Evolutionary conservation across 2,797 vertebrate genomes (phyloP).

Genomic region (Paramormyrops hopkinsi): DNA sequence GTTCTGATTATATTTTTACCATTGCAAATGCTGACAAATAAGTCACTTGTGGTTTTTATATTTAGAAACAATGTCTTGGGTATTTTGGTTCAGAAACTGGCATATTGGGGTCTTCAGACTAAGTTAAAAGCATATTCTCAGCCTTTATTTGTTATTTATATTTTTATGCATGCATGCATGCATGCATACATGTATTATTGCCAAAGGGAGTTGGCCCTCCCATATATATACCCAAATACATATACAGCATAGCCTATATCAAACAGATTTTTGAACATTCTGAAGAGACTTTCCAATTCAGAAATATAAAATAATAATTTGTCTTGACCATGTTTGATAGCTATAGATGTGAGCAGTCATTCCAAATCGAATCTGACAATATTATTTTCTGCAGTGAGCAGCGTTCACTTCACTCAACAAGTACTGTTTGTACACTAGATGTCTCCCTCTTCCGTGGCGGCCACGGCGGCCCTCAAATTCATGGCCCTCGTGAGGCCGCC

Average conservation of each 20-base stretch:
- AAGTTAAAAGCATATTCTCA: not conserved
- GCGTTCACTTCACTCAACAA: not conserved
- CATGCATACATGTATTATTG: not conserved
- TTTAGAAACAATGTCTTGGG: not conserved
- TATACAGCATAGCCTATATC: not conserved
- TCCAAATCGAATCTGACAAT: not conserved
- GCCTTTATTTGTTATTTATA: not conserved
- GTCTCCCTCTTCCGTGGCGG: conserved; percentile 55
- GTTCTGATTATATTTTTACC: not conserved
- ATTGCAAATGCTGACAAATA: not conserved
- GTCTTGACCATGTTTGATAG: not conserved
- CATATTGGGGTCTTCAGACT: not conserved
- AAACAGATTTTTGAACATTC: not conserved
- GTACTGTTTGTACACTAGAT: conserved; percentile 50
- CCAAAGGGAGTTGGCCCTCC: not conserved
- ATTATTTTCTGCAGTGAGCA: not conserved
- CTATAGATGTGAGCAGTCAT: not conserved
- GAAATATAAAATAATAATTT: not conserved
- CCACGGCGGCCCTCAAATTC: conserved; percentile 27
- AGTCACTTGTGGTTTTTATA: not conserved
- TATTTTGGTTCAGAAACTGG: not conserved
- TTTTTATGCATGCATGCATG: not conserved
- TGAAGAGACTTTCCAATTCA: not conserved
- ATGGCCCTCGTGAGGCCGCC: conserved; percentile 50
- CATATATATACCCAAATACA: not conserved